These are phyloP conservation scores for Tichodroma muraria DNA, from an alignment of 2,113 vertebrate species.

Conservation along the genomic window DNA sequence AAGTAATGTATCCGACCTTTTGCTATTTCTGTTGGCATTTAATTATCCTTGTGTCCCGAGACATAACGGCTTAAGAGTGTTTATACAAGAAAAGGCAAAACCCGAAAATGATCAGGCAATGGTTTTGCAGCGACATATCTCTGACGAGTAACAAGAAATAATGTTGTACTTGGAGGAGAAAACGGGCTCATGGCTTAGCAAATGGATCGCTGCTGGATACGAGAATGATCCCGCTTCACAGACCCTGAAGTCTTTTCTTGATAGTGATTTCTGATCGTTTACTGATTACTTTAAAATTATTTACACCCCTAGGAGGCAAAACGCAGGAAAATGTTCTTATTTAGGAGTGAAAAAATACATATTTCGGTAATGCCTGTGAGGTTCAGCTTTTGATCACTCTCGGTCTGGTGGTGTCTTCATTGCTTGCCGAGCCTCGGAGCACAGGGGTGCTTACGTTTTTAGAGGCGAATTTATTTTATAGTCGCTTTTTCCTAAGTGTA, in stretches of 20 bases:
- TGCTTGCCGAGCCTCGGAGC: not conserved
- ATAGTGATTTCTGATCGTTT: not conserved
- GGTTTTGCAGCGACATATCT: not conserved
- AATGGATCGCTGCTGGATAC: not conserved
- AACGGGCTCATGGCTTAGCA: not conserved
- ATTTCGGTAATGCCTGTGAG: not conserved
- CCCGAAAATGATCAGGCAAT: not conserved
- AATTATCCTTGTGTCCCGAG: not conserved
- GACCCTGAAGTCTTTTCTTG: not conserved
- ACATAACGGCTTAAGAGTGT: not conserved
- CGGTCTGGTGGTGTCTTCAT: not conserved
- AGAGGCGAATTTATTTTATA: not conserved
- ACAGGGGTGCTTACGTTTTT: not conserved
- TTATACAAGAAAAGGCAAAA: not conserved
- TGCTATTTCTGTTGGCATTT: not conserved
- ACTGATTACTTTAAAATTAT: not conserved
- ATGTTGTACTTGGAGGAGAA: not conserved
- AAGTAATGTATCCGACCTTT: not conserved
- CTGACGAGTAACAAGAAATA: not conserved
- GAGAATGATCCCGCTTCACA: not conserved
- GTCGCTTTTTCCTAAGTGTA: not conserved
- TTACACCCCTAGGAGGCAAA: not conserved
- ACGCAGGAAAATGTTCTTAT: not conserved
- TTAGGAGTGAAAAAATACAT: not conserved
- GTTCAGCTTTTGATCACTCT: not conserved